These are phyloP conservation scores for Noctilio leporinus DNA, from an alignment of 2,113 vertebrate species.

Conservation along the genomic window DNA sequence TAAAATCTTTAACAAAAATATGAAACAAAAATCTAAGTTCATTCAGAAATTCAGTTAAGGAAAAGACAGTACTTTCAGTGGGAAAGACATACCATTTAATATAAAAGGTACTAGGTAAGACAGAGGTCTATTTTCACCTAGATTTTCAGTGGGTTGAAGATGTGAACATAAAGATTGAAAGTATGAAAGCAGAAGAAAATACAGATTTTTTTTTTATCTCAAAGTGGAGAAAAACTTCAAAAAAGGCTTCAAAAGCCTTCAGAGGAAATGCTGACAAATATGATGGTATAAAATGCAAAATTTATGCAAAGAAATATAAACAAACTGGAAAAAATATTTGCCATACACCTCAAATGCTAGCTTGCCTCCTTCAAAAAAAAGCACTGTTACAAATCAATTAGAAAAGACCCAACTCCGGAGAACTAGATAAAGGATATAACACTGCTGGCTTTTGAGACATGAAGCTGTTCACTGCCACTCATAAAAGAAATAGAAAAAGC, in stretches of 20 bases:
- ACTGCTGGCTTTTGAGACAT: background rate
- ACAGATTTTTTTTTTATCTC: background rate
- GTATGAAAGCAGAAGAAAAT: too few species aligned
- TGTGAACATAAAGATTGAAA: background rate
- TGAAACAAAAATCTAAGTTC: background rate
- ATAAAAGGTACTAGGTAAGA: background rate
- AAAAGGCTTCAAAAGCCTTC: background rate
- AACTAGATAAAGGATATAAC: background rate
- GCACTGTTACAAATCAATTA: background rate
- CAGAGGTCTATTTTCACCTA: background rate
- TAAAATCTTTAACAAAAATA: background rate
- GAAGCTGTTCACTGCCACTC: background rate
- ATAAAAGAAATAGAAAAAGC: background rate
- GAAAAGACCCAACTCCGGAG: background rate
- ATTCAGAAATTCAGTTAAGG: background rate
- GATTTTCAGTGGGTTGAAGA: background rate
- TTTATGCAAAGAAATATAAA: background rate
- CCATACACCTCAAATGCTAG: rapidly evolving
- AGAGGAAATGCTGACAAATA: background rate
- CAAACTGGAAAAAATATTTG: background rate
- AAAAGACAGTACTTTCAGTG: background rate
- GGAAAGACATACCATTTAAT: background rate
- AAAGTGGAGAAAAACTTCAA: too few species aligned
- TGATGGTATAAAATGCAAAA: background rate
- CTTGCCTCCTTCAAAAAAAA: background rate